phyloP scores from a whole-genome alignment of 2,113 vertebrate genomes.

The Centrocercus urophasianus region DNA sequence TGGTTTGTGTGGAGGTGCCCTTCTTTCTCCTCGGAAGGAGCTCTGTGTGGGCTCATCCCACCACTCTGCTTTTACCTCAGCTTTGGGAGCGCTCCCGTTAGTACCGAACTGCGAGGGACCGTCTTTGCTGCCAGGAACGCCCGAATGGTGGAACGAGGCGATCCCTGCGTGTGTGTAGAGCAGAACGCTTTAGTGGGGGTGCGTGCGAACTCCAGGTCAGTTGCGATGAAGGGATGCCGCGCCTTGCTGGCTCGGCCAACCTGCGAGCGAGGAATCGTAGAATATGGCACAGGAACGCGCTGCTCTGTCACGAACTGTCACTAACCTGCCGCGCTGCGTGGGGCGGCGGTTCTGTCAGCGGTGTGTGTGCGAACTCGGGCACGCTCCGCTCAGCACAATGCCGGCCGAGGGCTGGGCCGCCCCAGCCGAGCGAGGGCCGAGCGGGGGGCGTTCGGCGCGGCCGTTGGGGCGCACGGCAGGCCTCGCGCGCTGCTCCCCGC shows the following conservation, averaged over 20 bases:
- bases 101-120: neutral
- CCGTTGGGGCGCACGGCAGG: no score
- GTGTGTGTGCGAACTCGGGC: no score
- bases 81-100: neutral
- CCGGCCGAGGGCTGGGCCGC: no score
- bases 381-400: no score
- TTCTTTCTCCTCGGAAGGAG: neutral
- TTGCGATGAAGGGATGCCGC: neutral
- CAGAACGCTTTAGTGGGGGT: neutral
- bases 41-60: neutral
- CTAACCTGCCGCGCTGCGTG: neutral
- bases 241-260: neutral
- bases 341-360: neutral
- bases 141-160: neutral
- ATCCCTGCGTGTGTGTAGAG: accelerated
- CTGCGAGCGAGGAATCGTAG: neutral
- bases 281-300: no score
- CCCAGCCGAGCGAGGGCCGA: no score
- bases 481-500: no score
- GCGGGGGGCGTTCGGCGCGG: no score
- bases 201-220: neutral
- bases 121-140: neutral
- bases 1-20: neutral
- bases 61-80: no score
- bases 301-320: neutral